Percentiles rank a stretch among this genome's conserved stretches.
Conservation (phyloP, 2,888 invertebrate species). For the Hedychridium roseum region DNA sequence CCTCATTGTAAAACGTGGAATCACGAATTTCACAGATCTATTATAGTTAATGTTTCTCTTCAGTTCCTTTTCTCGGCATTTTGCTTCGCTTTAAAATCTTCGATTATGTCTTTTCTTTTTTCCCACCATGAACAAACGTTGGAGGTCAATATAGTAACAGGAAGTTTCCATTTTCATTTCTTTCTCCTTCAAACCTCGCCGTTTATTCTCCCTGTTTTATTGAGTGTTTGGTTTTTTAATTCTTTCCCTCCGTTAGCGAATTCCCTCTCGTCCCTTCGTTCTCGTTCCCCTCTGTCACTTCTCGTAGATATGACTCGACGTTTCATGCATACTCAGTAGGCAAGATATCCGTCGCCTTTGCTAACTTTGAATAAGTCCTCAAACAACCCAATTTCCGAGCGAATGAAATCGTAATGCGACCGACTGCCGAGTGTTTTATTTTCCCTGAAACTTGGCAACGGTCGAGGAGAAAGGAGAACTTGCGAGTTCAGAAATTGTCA, state of each 20-base stretch:
- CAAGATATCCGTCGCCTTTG: slow-evolving; percentile 23
- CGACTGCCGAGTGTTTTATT: neutral
- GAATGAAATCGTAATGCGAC: neutral
- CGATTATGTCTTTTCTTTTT: too few relatives aligned
- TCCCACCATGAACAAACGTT: too few relatives aligned
- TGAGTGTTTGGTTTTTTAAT: neutral
- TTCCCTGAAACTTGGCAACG: neutral
- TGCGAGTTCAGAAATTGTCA: neutral
- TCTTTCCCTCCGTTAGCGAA: neutral
- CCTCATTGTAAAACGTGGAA: too few relatives aligned
- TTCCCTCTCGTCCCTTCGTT: too few relatives aligned
- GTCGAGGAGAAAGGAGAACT: neutral
- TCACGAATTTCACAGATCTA: too few relatives aligned
- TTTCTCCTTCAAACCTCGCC: neutral
- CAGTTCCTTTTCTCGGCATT: too few relatives aligned
- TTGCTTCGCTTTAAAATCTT: too few relatives aligned
- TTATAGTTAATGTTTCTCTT: too few relatives aligned
- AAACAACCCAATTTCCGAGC: neutral
- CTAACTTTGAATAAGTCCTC: slow-evolving; percentile 20
- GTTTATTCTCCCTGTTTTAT: neutral
- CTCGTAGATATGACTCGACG: too few relatives aligned
- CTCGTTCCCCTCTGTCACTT: too few relatives aligned
- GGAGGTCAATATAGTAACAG: too few relatives aligned
- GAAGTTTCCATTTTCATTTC: neutral
- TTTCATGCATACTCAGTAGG: slow-evolving; percentile 1